Conservation (phyloP, 2,888 invertebrate species). For the Tipula confusa region DNA sequence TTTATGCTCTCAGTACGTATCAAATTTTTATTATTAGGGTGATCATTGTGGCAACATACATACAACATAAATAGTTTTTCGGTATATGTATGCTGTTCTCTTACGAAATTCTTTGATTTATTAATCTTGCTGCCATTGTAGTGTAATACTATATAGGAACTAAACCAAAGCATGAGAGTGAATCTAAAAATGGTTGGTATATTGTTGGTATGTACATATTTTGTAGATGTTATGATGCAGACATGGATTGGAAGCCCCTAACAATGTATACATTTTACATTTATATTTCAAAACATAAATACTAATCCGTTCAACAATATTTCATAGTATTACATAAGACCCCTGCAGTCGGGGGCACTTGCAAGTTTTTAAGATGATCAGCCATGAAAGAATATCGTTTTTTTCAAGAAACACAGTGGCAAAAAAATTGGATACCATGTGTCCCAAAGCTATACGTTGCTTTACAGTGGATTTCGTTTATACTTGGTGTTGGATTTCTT, state of each 20-base stretch:
- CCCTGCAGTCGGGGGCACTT: too few species aligned
- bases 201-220: too few species aligned
- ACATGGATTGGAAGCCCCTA: not conserved
- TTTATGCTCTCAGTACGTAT: not conserved
- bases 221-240: not conserved
- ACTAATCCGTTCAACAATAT: not conserved
- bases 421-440: too few species aligned
- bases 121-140: not conserved
- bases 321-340: too few species aligned
- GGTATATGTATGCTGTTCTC: not conserved
- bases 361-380: too few species aligned
- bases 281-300: not conserved
- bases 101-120: not conserved
- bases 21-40: not conserved
- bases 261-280: not conserved
- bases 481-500: too few species aligned
- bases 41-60: not conserved
- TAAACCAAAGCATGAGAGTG: not conserved
- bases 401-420: too few species aligned
- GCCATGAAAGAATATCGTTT: too few species aligned
- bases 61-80: not conserved
- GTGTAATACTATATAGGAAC: not conserved
- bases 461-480: too few species aligned
- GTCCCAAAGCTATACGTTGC: too few species aligned
- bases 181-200: not conserved